These are phyloP conservation scores for Hippocampus barbouri DNA, from an alignment of 2,113 vertebrate species.

Conservation along the genomic window DNA sequence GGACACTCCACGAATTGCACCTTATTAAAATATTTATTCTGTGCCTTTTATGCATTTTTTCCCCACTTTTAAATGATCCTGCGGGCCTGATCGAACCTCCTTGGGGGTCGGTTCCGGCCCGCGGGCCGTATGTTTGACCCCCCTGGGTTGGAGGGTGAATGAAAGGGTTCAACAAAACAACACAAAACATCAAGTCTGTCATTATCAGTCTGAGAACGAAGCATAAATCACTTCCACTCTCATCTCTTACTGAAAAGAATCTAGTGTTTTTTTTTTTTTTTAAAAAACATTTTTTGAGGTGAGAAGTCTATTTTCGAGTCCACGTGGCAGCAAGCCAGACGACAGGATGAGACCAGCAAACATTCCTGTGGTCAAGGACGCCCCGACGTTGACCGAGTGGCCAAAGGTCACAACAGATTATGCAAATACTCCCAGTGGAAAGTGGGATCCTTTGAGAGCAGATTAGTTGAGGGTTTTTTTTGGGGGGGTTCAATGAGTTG, in stretches of 20 bases:
- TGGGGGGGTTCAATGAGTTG: not conserved
- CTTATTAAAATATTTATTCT: too few relatives aligned
- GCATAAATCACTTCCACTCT: slow-evolving; percentile 11
- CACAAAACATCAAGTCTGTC: too few relatives aligned
- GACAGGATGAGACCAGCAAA: slow-evolving; percentile 27
- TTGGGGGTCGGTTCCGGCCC: too few relatives aligned
- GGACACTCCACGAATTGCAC: too few relatives aligned
- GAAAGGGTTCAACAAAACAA: too few relatives aligned
- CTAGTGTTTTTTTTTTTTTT: not conserved
- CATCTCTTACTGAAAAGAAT: slow-evolving; percentile 2
- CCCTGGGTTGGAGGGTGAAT: too few relatives aligned
- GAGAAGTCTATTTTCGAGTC: slow-evolving; percentile 40
- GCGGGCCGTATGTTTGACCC: too few relatives aligned
- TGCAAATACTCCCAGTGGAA: not conserved
- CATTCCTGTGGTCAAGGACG: slow-evolving; percentile 38
- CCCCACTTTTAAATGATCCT: too few relatives aligned
- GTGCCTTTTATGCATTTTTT: too few relatives aligned
- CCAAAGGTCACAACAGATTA: slow-evolving; percentile 30
- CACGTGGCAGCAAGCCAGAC: slow-evolving; percentile 15
- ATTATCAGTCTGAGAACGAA: not conserved
- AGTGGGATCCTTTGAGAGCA: not conserved
- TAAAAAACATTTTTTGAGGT: slow-evolving; percentile 15
- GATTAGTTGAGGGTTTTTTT: not conserved
- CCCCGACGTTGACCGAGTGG: slow-evolving; percentile 20
- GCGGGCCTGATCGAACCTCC: too few relatives aligned